phyloP scores from a whole-genome alignment of 2,888 invertebrate species.

The Monochamus alternatus region DNA sequence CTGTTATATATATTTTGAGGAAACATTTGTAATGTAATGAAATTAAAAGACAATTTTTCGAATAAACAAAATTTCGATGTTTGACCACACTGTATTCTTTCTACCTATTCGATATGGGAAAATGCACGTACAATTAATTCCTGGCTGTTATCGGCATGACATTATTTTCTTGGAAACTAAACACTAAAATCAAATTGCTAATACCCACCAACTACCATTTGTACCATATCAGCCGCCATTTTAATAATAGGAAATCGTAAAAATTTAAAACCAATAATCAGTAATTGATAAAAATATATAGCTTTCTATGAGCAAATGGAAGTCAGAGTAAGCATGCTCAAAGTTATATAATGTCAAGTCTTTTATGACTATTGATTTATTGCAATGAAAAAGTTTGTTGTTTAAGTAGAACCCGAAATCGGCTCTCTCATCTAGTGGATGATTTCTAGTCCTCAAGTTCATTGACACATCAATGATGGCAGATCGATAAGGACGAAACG shows the following conservation, averaged over 20 bases:
- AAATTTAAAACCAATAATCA: too few species aligned
- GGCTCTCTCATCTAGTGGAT: conserved; percentile 11
- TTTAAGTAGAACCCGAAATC: conserved; percentile 5
- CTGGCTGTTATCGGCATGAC: too few species aligned
- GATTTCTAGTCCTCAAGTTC: conserved; percentile 17
- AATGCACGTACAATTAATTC: too few species aligned
- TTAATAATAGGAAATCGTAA: neutral
- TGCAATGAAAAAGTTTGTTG: neutral
- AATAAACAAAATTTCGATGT: too few species aligned
- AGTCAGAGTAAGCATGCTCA: too few species aligned
- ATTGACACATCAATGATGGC: conserved; percentile 22
- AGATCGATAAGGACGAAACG: conserved; percentile 21
- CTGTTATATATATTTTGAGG: too few species aligned
- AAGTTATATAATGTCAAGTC: too few species aligned
- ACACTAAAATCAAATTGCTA: neutral
- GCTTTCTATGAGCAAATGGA: neutral
- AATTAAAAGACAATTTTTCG: too few species aligned
- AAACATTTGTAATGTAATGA: too few species aligned
- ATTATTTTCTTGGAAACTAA: neutral
- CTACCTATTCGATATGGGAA: too few species aligned
- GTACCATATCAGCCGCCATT: neutral
- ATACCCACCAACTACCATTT: neutral
- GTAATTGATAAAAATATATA: neutral
- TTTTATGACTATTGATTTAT: neutral
- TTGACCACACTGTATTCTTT: too few species aligned